Evolutionary conservation across 2,113 vertebrate genomes (phyloP).

Genomic region (Cynopterus brachyotis): DNA sequence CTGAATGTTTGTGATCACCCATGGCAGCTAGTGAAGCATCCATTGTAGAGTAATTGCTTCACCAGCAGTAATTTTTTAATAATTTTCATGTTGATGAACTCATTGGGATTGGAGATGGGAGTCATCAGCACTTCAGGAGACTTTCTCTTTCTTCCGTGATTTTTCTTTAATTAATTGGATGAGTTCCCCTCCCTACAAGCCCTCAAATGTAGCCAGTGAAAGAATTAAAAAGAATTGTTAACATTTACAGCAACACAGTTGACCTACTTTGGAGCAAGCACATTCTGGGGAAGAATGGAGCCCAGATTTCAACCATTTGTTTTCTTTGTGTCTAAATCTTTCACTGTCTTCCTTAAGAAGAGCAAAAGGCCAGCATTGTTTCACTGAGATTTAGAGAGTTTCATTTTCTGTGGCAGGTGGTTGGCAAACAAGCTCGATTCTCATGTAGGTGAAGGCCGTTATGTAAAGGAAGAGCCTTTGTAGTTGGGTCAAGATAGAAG

Average conservation of each 20-base stretch:
- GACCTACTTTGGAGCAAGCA: constrained; percentile 70
- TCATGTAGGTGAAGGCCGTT: not conserved
- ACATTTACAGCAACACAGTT: constrained; percentile 63
- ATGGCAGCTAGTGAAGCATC: not conserved
- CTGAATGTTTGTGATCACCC: not conserved
- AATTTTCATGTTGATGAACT: constrained; percentile 53
- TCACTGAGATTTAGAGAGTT: constrained; percentile 46
- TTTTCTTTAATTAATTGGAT: constrained; percentile 66
- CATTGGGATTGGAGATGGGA: not conserved
- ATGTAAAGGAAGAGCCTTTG: constrained; percentile 37
- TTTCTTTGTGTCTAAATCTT: constrained; percentile 66
- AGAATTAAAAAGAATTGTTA: constrained; percentile 68
- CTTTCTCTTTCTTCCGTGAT: not conserved
- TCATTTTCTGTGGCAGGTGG: constrained; percentile 7
- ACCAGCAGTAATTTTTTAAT: not conserved
- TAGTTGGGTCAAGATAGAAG: not conserved
- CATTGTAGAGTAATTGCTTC: not conserved
- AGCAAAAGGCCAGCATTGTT: constrained; percentile 48
- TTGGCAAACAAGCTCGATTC: constrained; percentile 50
- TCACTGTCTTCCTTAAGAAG: constrained; percentile 26
- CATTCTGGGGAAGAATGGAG: constrained; percentile 48
- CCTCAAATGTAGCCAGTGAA: not conserved
- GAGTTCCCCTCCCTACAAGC: not conserved
- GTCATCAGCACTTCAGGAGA: not conserved
- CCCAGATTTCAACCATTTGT: constrained; percentile 57